A percentile compares a stretch with the other conserved stretches of the same genome.
These are phyloP conservation scores for Fulmarus glacialis DNA, from an alignment of 2,113 vertebrate genomes.

Conservation along the genomic window DNA sequence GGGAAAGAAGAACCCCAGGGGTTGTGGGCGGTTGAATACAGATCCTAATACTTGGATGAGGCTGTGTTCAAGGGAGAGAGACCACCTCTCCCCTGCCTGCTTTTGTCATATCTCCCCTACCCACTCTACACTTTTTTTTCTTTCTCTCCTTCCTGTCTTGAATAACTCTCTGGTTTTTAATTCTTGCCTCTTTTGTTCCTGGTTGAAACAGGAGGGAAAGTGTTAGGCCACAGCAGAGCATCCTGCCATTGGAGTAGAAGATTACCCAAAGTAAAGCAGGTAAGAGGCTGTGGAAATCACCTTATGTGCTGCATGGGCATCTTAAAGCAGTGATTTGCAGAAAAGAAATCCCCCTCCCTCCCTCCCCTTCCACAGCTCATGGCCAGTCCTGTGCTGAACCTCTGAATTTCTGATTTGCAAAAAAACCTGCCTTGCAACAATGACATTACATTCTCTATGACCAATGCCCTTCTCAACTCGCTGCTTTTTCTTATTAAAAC, in stretches of 20 bases:
- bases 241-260: not conserved
- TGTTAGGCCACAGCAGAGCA: not conserved
- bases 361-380: not conserved
- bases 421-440: not conserved
- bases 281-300: not conserved
- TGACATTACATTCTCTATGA: not conserved
- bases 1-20: not conserved
- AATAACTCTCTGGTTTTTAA: not conserved
- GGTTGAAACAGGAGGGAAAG: not conserved
- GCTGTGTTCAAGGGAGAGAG: not conserved
- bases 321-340: not conserved
- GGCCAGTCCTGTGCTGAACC: not conserved
- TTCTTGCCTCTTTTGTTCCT: not conserved
- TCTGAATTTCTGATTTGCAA: not conserved
- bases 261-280: not conserved
- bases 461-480: not conserved
- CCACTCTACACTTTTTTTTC: fast-evolving
- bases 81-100: not conserved
- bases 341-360: not conserved
- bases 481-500: not conserved
- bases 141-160: not conserved
- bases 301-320: fast-evolving
- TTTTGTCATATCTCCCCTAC: not conserved
- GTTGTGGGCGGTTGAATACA: not conserved
- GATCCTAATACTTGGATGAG: not conserved